A percentile compares a stretch with the other conserved stretches of the same genome.
Evolutionary conservation across 2,797 vertebrate genomes (phyloP).

Genomic region (Triplophysa bombifrons): DNA sequence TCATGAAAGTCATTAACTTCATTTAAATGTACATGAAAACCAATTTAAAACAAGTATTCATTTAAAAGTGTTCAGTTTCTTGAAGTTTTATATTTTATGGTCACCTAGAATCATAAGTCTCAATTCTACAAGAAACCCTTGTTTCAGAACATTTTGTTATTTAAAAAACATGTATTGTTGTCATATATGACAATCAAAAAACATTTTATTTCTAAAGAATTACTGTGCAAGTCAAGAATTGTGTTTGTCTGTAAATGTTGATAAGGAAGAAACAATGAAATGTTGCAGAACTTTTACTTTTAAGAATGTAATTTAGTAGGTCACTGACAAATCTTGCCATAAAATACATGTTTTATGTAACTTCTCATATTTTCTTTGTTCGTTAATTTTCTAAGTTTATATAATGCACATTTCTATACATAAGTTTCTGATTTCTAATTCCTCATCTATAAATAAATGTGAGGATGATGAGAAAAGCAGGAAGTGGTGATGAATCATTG

Average conservation of each 20-base stretch:
- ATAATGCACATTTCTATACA: background rate
- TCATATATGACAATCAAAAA: background rate
- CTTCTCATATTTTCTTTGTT: background rate
- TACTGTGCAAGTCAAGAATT: background rate
- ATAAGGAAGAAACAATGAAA: background rate
- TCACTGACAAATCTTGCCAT: background rate
- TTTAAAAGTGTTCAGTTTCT: background rate
- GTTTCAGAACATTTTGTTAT: background rate
- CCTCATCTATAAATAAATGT: background rate
- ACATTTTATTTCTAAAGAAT: background rate
- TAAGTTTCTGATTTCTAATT: background rate
- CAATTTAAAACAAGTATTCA: background rate
- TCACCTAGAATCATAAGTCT: background rate
- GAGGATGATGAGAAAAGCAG: conserved; percentile 42
- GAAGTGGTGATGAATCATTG: conserved; percentile 45
- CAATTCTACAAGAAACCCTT: background rate
- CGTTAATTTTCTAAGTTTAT: background rate
- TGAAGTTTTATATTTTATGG: background rate
- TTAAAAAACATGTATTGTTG: background rate
- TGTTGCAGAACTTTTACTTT: background rate
- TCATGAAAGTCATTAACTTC: background rate
- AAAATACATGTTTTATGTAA: background rate
- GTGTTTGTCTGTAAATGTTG: too few relatives aligned
- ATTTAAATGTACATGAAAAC: background rate
- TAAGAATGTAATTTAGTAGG: background rate